Evolutionary conservation across 2,797 vertebrate species (phyloP).

Genomic region (Eidolon dupreanum): DNA sequence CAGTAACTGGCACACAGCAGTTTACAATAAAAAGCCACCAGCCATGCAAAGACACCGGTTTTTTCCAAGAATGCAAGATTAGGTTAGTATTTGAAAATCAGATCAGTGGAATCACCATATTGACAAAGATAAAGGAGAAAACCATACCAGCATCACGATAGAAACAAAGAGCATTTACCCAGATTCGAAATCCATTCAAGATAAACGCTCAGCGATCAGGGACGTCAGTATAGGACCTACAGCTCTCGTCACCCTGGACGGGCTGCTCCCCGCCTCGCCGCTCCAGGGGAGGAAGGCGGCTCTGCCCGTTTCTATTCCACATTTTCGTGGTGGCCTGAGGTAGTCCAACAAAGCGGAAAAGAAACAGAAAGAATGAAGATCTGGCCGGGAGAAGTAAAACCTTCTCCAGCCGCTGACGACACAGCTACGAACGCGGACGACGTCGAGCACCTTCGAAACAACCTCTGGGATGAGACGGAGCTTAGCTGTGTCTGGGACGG

Average conservation of each 20-base stretch:
- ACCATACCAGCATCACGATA: fast-evolving
- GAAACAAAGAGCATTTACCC: not conserved
- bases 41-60: not conserved
- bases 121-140: not conserved
- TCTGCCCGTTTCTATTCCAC: not conserved
- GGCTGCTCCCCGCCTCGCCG: no score
- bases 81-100: not conserved
- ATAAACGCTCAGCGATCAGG: not conserved
- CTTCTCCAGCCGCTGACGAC: not conserved
- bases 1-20: fast-evolving
- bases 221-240: fast-evolving
- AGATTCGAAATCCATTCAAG: not conserved
- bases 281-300: no score
- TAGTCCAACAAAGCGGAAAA: not conserved
- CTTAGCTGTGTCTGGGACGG: no score
- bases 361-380: not conserved
- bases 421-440: fast-evolving
- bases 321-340: not conserved
- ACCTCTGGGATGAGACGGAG: fast-evolving
- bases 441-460: not conserved
- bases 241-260: no score
- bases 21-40: no score
- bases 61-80: not conserved
- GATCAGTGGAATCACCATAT: not conserved
- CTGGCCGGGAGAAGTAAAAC: not conserved